These are phyloP conservation scores for Notothenia rossii DNA, from an alignment of 2,113 vertebrate genomes.

Conservation along the genomic window DNA sequence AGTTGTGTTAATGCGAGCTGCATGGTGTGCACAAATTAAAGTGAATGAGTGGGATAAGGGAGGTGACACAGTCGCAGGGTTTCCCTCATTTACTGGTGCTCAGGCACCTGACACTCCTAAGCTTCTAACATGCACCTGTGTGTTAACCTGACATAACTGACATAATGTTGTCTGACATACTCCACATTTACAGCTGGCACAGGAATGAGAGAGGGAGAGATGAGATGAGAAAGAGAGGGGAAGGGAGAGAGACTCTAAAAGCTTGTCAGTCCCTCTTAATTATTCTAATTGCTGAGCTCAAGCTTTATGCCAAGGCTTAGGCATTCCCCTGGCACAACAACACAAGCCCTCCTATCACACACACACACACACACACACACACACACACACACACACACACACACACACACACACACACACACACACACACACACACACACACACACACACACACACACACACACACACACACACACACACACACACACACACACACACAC, in stretches of 20 bases:
- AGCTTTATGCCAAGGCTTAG: constrained; percentile 77
- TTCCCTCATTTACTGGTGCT: constrained; percentile 18
- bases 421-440: too few species aligned
- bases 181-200: constrained; percentile 49
- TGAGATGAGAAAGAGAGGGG: constrained; percentile 28
- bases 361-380: too few species aligned
- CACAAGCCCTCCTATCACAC: constrained; percentile 34
- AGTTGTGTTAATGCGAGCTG: constrained; percentile 8
- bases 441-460: constrained; percentile 28
- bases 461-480: constrained; percentile 26
- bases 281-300: constrained; percentile 82
- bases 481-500: too few species aligned
- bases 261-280: constrained; percentile 80
- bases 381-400: constrained; percentile 24
- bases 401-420: constrained; percentile 26
- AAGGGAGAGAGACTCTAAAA: constrained; percentile 71
- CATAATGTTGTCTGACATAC: constrained; percentile 54
- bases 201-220: constrained; percentile 31
- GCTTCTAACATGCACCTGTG: constrained; percentile 36
- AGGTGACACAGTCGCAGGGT: constrained; percentile 27
- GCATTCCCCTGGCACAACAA: constrained; percentile 73
- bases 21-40: constrained; percentile 4
- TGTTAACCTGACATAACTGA: constrained; percentile 58
- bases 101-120: constrained; percentile 42
- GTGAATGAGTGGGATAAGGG: constrained; percentile 7